Evolutionary conservation across 2,888 invertebrate species (phyloP).

Genomic region (Chydorus sphaericus): DNA sequence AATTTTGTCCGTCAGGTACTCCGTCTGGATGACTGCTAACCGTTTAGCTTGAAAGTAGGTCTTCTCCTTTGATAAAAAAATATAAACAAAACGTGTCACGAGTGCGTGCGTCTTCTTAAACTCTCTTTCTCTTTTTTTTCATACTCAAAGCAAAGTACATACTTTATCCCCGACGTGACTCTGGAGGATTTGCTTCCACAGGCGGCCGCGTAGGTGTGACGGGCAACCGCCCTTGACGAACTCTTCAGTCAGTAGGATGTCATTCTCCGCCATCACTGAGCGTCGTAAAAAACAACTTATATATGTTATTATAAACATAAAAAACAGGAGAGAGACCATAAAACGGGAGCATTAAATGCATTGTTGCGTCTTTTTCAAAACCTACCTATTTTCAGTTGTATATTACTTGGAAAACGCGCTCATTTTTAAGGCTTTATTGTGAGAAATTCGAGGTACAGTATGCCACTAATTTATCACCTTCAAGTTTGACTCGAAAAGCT

Average conservation of each 20-base stretch:
- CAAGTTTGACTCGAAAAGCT: no score
- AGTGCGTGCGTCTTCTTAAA: not conserved
- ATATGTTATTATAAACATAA: not conserved
- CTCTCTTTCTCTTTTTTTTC: not conserved
- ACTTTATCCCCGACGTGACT: constrained; percentile 43
- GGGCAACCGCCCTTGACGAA: constrained; percentile 76
- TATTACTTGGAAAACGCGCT: no score
- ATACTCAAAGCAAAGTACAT: not conserved
- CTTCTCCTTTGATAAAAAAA: not conserved
- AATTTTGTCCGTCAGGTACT: constrained; percentile 82
- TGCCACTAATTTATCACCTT: no score
- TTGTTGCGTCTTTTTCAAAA: no score
- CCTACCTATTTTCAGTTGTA: no score
- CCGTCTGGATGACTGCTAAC: constrained; percentile 56
- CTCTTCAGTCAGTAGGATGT: constrained; percentile 79
- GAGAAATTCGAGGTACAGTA: no score
- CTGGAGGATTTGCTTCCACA: constrained; percentile 79
- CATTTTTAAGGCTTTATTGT: no score
- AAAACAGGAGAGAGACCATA: not conserved
- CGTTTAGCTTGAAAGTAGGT: constrained; percentile 1
- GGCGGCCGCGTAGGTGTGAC: constrained; percentile 55
- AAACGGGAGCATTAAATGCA: not conserved
- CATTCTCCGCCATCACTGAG: constrained; percentile 53
- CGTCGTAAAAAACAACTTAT: not conserved
- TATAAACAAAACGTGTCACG: not conserved